Percentiles rank a stretch among this genome's conserved stretches.
Conservation (phyloP, 2,797 vertebrate genomes). For the Eulemur rubriventer region DNA sequence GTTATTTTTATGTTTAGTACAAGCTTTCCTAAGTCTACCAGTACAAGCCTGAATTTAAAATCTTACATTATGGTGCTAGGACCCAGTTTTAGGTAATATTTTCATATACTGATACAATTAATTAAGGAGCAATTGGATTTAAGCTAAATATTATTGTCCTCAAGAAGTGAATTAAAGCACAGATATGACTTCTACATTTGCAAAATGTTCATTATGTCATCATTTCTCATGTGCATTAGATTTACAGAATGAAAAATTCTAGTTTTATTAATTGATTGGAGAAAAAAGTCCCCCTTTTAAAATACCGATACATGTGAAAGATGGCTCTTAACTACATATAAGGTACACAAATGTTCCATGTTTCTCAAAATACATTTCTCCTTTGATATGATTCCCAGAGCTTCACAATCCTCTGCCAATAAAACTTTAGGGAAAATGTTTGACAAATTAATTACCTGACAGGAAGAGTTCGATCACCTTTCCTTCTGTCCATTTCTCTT, state of each 20-base stretch:
- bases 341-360: background rate
- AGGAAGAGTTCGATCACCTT: constrained; percentile 90
- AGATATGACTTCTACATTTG: constrained; percentile 19
- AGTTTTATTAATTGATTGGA: background rate
- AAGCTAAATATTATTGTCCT: background rate
- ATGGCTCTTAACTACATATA: background rate
- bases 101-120: constrained; percentile 51
- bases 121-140: background rate
- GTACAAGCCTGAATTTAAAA: constrained; percentile 8
- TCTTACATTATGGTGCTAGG: background rate
- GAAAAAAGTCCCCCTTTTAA: background rate
- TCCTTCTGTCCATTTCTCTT: constrained; percentile 90
- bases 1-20: constrained; percentile 43
- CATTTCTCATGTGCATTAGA: constrained; percentile 3
- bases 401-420: background rate
- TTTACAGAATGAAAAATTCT: constrained; percentile 32
- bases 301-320: background rate
- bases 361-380: constrained; percentile 15
- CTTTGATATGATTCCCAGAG: background rate
- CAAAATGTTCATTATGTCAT: constrained; percentile 17
- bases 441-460: constrained; percentile 84
- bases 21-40: background rate
- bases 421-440: background rate
- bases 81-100: constrained; percentile 16
- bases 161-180: constrained; percentile 44